Percentiles rank a stretch among this genome's conserved stretches.
phyloP scores from a whole-genome alignment of 2,888 invertebrate species.

The Chalcosyrphus nemorum region DNA sequence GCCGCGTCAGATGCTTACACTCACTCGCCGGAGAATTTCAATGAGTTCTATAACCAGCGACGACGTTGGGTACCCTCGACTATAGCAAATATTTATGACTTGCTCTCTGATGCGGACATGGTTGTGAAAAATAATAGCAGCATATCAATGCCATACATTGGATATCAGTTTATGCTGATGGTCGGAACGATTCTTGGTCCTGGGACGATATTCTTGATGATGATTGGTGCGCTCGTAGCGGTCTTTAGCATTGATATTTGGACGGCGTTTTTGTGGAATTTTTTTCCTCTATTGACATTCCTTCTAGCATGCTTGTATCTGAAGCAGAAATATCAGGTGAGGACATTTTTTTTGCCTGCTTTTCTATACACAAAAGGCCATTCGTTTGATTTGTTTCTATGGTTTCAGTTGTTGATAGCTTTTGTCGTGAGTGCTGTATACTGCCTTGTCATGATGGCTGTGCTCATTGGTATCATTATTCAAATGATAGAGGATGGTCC shows the following conservation, averaged over 20 bases:
- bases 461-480: constrained; percentile 90
- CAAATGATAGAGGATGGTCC: constrained; percentile 91
- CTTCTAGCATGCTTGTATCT: constrained; percentile 86
- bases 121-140: constrained; percentile 93
- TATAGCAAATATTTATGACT: constrained; percentile 96
- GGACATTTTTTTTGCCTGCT: too few species aligned
- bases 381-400: neutral
- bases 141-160: constrained; percentile 91
- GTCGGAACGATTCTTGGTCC: constrained; percentile 88
- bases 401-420: constrained; percentile 86
- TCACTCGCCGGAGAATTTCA: constrained; percentile 95
- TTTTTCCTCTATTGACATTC: constrained; percentile 87
- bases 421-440: constrained; percentile 90
- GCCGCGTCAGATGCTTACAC: constrained; percentile 98
- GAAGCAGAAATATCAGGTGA: constrained; percentile 85
- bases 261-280: constrained; percentile 86
- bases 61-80: constrained; percentile 98
- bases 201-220: constrained; percentile 89
- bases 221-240: constrained; percentile 89
- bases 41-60: constrained; percentile 96
- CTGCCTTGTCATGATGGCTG: constrained; percentile 93
- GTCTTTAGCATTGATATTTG: constrained; percentile 88
- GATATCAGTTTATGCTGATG: constrained; percentile 88
- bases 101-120: constrained; percentile 89
- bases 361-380: neutral